A percentile compares a stretch with the other conserved stretches of the same genome.
These are phyloP conservation scores for Hystrix cristata DNA, from an alignment of 2,113 vertebrate genomes.

Conservation along the genomic window DNA sequence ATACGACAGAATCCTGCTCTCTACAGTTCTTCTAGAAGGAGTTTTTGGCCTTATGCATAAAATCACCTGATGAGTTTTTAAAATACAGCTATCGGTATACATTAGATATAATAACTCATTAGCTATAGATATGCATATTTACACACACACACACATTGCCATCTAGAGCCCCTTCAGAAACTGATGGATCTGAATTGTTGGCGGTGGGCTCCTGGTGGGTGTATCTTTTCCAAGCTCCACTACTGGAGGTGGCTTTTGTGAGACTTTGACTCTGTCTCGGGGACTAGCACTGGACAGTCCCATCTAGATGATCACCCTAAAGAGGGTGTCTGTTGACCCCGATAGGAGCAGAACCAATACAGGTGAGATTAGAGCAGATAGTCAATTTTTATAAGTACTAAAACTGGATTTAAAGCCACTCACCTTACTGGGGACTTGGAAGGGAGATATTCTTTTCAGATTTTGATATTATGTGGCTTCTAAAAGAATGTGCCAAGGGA, in stretches of 20 bases:
- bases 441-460: neutral
- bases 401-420: neutral
- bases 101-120: neutral
- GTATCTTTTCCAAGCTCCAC: neutral
- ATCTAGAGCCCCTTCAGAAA: neutral
- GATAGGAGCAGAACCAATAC: neutral
- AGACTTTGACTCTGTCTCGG: neutral
- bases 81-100: neutral
- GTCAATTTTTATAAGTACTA: neutral
- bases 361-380: neutral
- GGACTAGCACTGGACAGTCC: neutral
- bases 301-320: neutral
- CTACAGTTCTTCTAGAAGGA: neutral
- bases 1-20: neutral
- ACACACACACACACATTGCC: neutral
- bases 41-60: neutral
- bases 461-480: neutral
- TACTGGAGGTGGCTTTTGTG: neutral
- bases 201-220: neutral
- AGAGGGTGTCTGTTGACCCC: neutral
- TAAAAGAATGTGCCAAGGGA: neutral
- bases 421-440: neutral
- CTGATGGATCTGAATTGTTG: neutral
- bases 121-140: neutral
- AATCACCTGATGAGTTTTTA: neutral